Evolutionary conservation across 2,888 invertebrate genomes (phyloP).

Genomic region (Chrysodeixis includens): DNA sequence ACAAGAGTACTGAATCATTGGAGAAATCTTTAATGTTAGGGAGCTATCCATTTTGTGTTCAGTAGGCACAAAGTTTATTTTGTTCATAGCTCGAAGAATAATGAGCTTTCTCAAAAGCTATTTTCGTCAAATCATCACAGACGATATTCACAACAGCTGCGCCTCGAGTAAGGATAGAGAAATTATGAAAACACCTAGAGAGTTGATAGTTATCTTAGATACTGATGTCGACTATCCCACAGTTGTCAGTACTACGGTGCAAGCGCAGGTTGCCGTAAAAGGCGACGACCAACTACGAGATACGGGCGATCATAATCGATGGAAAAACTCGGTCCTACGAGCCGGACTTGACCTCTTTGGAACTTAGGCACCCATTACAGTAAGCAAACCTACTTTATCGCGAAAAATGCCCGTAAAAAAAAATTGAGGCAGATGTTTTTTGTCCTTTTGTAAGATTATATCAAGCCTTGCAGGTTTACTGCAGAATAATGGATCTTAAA

Average conservation of each 20-base stretch:
- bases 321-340: conserved; percentile 83
- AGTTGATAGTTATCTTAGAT: conserved; percentile 78
- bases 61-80: neutral
- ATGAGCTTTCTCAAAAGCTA: conserved; percentile 45
- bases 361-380: conserved; percentile 64
- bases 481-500: conserved; percentile 79
- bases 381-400: conserved; percentile 47
- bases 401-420: conserved; percentile 11
- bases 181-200: conserved; percentile 82
- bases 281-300: conserved; percentile 76
- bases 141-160: conserved; percentile 59
- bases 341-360: conserved; percentile 85
- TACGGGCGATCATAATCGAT: conserved; percentile 80
- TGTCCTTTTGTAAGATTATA: conserved; percentile 61
- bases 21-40: conserved; percentile 10
- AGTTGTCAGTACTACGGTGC: conserved; percentile 82
- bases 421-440: conserved; percentile 47
- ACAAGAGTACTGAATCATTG: neutral
- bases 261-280: conserved; percentile 83
- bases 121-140: conserved; percentile 37
- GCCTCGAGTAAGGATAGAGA: conserved; percentile 75
- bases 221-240: conserved; percentile 83
- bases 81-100: neutral
- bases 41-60: neutral
- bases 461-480: conserved; percentile 68